Conservation (phyloP, 2,888 invertebrate species). For the Drosophila phalerata region DNA sequence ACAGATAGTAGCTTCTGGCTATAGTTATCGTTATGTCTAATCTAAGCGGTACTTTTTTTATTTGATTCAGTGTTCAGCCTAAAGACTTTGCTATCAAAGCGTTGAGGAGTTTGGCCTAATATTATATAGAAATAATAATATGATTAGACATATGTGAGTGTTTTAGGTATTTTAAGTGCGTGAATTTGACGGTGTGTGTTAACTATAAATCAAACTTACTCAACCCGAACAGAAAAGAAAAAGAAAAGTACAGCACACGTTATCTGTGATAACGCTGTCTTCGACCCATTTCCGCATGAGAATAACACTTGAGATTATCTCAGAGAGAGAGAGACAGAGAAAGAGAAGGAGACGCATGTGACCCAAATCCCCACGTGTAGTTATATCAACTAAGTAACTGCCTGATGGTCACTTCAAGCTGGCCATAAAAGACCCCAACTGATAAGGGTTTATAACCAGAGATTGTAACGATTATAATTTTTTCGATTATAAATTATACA, state of each 20-base stretch:
- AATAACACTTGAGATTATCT: constrained; percentile 58
- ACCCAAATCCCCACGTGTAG: constrained; percentile 35
- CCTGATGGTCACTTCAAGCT: not conserved
- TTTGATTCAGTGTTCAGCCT: constrained; percentile 33
- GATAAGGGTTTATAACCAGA: not conserved
- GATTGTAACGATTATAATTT: no score
- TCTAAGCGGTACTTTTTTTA: constrained; percentile 1
- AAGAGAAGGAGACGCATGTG: constrained; percentile 17
- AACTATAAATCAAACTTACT: constrained; percentile 46
- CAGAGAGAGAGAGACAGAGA: not conserved
- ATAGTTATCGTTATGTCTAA: constrained; percentile 17
- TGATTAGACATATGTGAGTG: constrained; percentile 24
- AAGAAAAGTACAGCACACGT: not conserved
- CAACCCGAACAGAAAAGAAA: constrained; percentile 1
- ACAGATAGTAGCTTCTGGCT: not conserved
- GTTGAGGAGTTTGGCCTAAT: constrained; percentile 41
- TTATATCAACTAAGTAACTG: not conserved
- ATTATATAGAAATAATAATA: constrained; percentile 5
- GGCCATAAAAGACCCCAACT: not conserved
- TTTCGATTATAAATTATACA: no score
- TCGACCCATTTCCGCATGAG: constrained; percentile 41
- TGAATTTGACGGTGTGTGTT: not conserved
- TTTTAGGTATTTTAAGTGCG: constrained; percentile 2
- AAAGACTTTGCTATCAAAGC: constrained; percentile 41
- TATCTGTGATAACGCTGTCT: constrained; percentile 42